These are phyloP conservation scores for Corythornis cristatus DNA, from an alignment of 2,113 vertebrate species.

Conservation along the genomic window DNA sequence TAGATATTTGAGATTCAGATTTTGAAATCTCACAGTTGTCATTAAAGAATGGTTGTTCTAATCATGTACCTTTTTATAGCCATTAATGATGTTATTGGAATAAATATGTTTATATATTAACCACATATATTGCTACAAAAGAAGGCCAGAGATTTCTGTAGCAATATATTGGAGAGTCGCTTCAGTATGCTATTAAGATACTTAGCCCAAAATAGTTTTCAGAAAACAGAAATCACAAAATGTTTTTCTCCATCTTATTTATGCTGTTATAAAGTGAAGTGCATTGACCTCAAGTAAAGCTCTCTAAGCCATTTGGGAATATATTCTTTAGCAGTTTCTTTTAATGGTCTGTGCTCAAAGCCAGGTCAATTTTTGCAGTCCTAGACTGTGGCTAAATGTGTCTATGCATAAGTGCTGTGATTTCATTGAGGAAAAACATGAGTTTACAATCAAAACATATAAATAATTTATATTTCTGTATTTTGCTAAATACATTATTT, in stretches of 20 bases:
- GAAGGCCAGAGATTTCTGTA: background rate
- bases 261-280: constrained; percentile 28
- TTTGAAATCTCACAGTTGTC: background rate
- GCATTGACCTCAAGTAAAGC: background rate
- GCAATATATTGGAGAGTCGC: background rate
- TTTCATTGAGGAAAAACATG: constrained; percentile 36
- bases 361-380: constrained; percentile 28
- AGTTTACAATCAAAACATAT: constrained; percentile 45
- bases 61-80: background rate
- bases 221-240: constrained; percentile 1
- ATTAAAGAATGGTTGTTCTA: background rate
- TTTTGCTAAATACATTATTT: constrained; percentile 54
- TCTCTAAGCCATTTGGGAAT: background rate
- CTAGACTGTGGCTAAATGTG: background rate
- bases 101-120: background rate
- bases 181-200: background rate
- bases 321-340: constrained; percentile 34
- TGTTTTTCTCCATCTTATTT: background rate
- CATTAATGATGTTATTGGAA: background rate
- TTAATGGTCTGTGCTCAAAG: constrained; percentile 17
- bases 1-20: background rate
- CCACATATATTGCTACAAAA: background rate
- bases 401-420: background rate
- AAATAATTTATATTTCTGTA: background rate
- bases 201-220: background rate